Conservation (phyloP, 2,797 vertebrate species). For the Scolopax rusticola region DNA sequence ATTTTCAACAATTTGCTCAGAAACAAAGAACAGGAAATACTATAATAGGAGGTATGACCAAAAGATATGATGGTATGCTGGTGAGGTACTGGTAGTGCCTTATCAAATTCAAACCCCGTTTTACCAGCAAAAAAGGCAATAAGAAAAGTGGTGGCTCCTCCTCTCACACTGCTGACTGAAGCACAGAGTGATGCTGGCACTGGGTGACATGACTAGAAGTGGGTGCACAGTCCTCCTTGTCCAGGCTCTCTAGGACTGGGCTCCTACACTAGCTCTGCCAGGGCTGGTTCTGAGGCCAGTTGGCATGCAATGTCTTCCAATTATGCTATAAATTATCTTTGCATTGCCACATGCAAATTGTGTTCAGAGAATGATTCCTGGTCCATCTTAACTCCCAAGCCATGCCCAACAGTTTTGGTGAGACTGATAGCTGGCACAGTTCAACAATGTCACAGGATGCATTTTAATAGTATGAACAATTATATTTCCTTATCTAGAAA, state of each 20-base stretch:
- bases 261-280: neutral
- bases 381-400: neutral
- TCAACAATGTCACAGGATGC: neutral
- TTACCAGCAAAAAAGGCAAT: neutral
- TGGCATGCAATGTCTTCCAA: neutral
- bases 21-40: neutral
- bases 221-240: neutral
- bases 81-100: neutral
- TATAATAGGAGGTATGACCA: neutral
- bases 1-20: neutral
- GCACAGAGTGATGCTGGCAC: neutral
- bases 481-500: neutral
- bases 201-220: neutral
- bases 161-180: neutral
- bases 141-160: neutral
- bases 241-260: neutral
- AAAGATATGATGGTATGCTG: neutral
- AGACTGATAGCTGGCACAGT: neutral
- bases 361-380: neutral
- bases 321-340: neutral
- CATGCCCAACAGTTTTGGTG: neutral
- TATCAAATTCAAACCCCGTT: neutral
- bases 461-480: neutral
- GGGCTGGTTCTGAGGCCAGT: neutral
- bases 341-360: neutral